Evolutionary conservation across 2,888 invertebrate genomes (phyloP), one percentile per base, ranked within the genome.

Genomic region (Oligia strigilis): DNA sequence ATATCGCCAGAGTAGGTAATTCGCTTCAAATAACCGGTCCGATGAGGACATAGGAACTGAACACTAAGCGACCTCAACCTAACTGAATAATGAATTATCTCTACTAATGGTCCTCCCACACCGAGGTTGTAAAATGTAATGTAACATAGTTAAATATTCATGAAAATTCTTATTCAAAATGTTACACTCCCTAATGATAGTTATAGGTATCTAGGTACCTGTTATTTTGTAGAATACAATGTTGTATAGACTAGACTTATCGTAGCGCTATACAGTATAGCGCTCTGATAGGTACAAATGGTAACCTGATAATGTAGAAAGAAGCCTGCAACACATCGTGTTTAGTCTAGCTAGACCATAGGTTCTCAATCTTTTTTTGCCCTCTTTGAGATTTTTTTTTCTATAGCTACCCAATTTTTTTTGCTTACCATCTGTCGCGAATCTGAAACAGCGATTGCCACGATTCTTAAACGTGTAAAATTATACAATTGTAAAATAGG

Each of bases 21-120:
- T 64, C 58, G n/a, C 58, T 60, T 58, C 58, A 64, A 81, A 77
- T 78, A 81, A 60, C 64, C 75, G 43, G 58, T 65, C 49, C 70
- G 58, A 81, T 81, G 70, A 70, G 80, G 49, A 81, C 69, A 65
- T 36, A 52, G 70, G 62, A 81, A 70, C 64, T 43, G 70, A 58
- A 58, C 49, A 64, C 49, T 81, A 43, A 70, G 49, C 58, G 36
- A 81, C 58, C 75, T 14, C 75, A 6, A 49, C 49, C 70, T 23
- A 49, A n/a, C 75, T 81, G 81, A 81, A 81, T 81, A 70, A 52
- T 81, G 52, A 81, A 81, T 64, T 62, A 77, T 65, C 75, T 65
- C 62, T 11, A 49, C 49, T 75, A 81, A 75, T 80, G 75, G 55
- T 5, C 29, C 55, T 64, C 36, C 55, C 69, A 69, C 55, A 64